Conservation (phyloP, 2,797 vertebrate genomes). For the Pangasius krempfi region DNA sequence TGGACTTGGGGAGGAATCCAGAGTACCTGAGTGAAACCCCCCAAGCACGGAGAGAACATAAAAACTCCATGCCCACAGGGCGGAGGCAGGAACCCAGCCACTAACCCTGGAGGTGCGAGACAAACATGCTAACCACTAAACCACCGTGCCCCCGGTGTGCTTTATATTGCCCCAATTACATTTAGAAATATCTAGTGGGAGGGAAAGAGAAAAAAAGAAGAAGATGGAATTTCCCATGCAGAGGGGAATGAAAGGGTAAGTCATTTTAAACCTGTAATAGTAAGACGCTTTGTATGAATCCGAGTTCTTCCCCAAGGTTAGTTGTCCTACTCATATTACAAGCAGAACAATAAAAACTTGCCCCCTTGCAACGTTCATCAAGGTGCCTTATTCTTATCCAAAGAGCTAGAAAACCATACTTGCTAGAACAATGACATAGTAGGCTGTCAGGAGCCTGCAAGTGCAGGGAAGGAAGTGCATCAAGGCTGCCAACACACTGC, state of each 20-base stretch:
- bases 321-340: neutral
- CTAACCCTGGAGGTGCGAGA: no score
- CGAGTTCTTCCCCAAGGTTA: neutral
- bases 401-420: slow-evolving; percentile 8
- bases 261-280: neutral
- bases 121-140: no score
- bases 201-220: neutral
- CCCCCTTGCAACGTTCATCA: neutral
- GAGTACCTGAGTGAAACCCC: no score
- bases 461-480: slow-evolving; percentile 44
- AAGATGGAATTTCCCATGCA: neutral
- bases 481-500: slow-evolving; percentile 1
- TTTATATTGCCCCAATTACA: neutral
- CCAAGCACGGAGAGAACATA: no score
- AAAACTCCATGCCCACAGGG: no score
- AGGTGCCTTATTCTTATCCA: neutral
- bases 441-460: slow-evolving; percentile 7
- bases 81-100: no score
- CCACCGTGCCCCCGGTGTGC: no score
- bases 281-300: neutral
- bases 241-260: neutral
- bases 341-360: slow-evolving; percentile 1
- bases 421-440: slow-evolving; percentile 17
- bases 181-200: neutral
- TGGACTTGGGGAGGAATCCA: no score